Percentiles rank a stretch among this genome's conserved stretches.
phyloP scores from a whole-genome alignment of 2,888 invertebrate species.

The Acrocyrtus sp. region DNA sequence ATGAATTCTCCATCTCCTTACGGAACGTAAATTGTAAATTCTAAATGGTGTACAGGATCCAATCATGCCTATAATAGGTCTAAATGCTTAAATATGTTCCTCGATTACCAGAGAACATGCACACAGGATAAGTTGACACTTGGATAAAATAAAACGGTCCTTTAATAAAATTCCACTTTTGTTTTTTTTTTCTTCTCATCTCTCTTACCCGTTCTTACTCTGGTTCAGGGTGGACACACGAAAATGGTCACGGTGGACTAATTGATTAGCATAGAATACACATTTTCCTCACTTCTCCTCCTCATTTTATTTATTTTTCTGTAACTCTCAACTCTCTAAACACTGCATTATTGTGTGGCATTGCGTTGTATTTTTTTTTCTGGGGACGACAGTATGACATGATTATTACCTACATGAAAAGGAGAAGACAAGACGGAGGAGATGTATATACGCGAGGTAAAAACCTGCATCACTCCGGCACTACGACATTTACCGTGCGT shows the following conservation, averaged over 20 bases:
- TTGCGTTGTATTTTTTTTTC: background rate
- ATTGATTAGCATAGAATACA: slow-evolving; percentile 52
- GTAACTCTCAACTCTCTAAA: too few species aligned
- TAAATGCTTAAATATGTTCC: slow-evolving; percentile 1
- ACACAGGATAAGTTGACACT: background rate
- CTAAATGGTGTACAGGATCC: background rate
- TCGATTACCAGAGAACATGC: too few species aligned
- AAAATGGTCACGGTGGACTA: slow-evolving; percentile 42
- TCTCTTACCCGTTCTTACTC: background rate
- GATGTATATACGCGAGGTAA: too few species aligned
- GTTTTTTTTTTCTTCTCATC: slow-evolving; percentile 10
- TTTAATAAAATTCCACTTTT: too few species aligned
- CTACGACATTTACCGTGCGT: too few species aligned
- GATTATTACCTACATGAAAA: slow-evolving; percentile 43
- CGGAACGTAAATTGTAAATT: too few species aligned
- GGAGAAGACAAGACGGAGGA: slow-evolving; percentile 15
- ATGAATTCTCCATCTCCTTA: background rate
- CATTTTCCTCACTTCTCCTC: slow-evolving; percentile 32
- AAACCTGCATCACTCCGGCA: too few species aligned
- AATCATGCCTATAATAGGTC: background rate
- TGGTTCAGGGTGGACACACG: slow-evolving; percentile 38
- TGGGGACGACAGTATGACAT: slow-evolving; percentile 12
- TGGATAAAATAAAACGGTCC: too few species aligned
- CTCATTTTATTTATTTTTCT: slow-evolving; percentile 5
- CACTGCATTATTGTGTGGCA: too few species aligned